phyloP scores from a whole-genome alignment of 2,113 vertebrate species.

The Camelus dromedarius region DNA sequence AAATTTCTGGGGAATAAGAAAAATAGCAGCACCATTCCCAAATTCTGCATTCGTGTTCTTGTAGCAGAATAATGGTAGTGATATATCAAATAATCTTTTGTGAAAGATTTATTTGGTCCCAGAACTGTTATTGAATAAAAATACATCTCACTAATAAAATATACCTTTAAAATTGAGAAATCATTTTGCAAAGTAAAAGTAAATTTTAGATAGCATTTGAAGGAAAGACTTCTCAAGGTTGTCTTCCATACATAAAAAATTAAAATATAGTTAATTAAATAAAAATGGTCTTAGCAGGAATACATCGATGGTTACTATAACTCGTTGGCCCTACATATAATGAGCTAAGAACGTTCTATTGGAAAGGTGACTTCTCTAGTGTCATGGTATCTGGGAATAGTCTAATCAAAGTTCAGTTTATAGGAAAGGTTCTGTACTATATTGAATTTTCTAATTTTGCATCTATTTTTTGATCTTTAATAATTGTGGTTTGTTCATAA shows the following conservation, averaged over 20 bases:
- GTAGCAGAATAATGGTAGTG: background rate
- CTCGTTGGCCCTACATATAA: background rate
- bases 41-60: conserved; percentile 13
- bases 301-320: background rate
- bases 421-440: background rate
- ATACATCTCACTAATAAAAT: background rate
- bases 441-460: background rate
- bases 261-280: background rate
- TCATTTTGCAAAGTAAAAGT: background rate
- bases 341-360: background rate
- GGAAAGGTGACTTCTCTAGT: background rate
- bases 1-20: background rate
- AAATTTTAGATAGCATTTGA: background rate
- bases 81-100: conserved; percentile 8
- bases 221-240: background rate
- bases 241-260: background rate
- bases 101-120: background rate
- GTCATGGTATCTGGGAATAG: background rate
- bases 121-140: background rate
- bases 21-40: background rate
- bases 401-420: background rate
- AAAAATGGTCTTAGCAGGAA: background rate
- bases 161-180: background rate
- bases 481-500: background rate
- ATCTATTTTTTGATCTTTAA: background rate